Evolutionary conservation across 2,888 invertebrate genomes (phyloP), one percentile per base, ranked within the genome.

Genomic region (Acleris laterana): DNA sequence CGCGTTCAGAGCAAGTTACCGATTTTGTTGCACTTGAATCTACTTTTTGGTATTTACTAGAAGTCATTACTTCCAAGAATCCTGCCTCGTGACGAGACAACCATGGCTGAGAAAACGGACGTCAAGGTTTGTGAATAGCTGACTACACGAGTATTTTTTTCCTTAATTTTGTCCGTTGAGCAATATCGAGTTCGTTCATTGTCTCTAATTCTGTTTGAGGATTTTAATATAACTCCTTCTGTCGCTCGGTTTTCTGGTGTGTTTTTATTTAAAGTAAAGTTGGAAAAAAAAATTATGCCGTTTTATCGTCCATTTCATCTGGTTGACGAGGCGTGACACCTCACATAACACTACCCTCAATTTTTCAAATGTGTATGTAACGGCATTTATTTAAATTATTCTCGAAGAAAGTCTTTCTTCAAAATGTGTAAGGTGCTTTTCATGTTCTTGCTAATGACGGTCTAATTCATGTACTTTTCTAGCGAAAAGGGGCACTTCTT

Each of bases 91-190:
- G 46, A 55, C 62, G 51, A 20, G 20, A 52, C 66, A 51, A 71
- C 55, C 59, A 90, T 91, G 91, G 85, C 88, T 67, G 89, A 87
- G 76, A 84, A 85, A 66, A 72, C 81, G 46, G 84, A 84, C 69
- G 70, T 80, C 53, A 89, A 89, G 89, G 91, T 90, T 77, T 70
- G 85, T 82, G 72, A 49, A 52, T 70, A 62, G 58, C 32, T 57
- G 56, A 57, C 55, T 56, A 52, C 28, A 49, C 50, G 38, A 38
- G 20, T 63, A 52, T 57, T 53, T 57, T 65, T 64, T 61, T 57
- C 53, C 46, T 56, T 32, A 49, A 13, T 48, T 57, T 57, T 63
- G 49, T 65, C 65, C 48, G 55, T 56, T 60, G 32, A 51, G 56
- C 60, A 25, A 50, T 65, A 44, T 16, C n/a, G 48, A 49, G 50